Conservation (phyloP, 1,140 invertebrate genomes). For the Drosophila ambigua region DNA sequence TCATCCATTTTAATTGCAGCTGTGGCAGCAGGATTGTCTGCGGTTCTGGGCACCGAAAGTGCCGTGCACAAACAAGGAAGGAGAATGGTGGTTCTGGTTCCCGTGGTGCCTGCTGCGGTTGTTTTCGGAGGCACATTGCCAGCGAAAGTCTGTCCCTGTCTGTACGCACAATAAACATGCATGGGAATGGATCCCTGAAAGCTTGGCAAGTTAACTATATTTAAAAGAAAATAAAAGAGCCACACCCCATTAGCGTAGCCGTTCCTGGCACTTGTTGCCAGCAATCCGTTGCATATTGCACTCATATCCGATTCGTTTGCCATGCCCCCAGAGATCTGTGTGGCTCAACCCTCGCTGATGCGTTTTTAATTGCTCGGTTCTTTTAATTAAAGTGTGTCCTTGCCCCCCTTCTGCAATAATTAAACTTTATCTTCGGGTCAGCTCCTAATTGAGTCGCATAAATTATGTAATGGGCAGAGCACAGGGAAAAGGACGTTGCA, state of each 20-base stretch:
- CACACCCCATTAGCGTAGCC: constrained; percentile 22
- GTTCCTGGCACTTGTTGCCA: constrained; percentile 9
- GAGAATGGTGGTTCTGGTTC: constrained; percentile 10
- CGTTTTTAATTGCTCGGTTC: constrained; percentile 69
- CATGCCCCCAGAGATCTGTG: background rate
- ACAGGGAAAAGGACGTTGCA: constrained; percentile 15
- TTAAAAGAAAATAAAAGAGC: constrained; percentile 36
- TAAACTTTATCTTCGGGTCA: constrained; percentile 48
- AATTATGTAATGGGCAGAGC: constrained; percentile 42
- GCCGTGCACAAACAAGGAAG: constrained; percentile 38
- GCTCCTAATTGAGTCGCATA: constrained; percentile 67
- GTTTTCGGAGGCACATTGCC: constrained; percentile 9
- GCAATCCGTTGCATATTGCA: constrained; percentile 33
- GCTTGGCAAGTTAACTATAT: constrained; percentile 55
- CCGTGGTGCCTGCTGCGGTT: constrained; percentile 21
- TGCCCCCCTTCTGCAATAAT: constrained; percentile 39
- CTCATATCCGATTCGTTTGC: constrained; percentile 19
- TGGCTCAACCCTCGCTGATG: constrained; percentile 34
- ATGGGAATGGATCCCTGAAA: constrained; percentile 1
- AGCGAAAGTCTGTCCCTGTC: background rate
- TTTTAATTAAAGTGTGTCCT: constrained; percentile 60
- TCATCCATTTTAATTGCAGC: constrained; percentile 72
- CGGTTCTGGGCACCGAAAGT: constrained; percentile 14
- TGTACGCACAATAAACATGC: no score
- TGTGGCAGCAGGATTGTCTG: constrained; percentile 22